These are phyloP conservation scores for Ailurus styani DNA, from an alignment of 2,113 vertebrate genomes.

Conservation along the genomic window DNA sequence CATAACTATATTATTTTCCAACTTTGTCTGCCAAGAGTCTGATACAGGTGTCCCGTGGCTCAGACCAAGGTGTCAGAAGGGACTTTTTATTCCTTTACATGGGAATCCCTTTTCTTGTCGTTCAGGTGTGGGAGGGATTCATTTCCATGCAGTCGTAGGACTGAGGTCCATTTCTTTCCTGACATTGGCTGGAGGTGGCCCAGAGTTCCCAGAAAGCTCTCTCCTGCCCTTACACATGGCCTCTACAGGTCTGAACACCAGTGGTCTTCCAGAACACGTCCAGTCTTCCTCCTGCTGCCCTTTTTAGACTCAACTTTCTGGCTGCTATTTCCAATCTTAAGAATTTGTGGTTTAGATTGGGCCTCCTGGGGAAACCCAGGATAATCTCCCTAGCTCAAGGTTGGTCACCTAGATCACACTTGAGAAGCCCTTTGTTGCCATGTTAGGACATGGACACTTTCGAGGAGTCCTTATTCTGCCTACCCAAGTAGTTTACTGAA, in stretches of 20 bases:
- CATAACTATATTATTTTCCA: not conserved
- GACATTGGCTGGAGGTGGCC: not conserved
- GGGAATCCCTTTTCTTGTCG: not conserved
- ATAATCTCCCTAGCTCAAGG: not conserved
- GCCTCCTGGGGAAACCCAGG: not conserved
- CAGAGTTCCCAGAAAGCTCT: not conserved
- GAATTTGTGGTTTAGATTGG: not conserved
- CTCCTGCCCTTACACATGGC: rapidly evolving
- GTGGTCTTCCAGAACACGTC: not conserved
- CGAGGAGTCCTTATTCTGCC: not conserved
- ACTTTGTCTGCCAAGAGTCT: not conserved
- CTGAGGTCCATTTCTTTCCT: not conserved
- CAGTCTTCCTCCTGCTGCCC: not conserved
- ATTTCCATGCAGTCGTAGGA: not conserved
- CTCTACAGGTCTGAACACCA: not conserved
- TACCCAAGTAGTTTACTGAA: not conserved
- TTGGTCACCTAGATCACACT: not conserved
- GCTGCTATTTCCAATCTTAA: not conserved
- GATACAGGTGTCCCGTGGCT: not conserved
- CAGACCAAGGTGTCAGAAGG: not conserved
- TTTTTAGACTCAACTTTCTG: not conserved
- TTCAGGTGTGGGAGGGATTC: not conserved
- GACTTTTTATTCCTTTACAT: not conserved
- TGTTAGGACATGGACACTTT: not conserved
- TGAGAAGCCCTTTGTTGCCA: not conserved